phyloP scores from a whole-genome alignment of 2,888 invertebrate species.

The Cinara cedri region DNA sequence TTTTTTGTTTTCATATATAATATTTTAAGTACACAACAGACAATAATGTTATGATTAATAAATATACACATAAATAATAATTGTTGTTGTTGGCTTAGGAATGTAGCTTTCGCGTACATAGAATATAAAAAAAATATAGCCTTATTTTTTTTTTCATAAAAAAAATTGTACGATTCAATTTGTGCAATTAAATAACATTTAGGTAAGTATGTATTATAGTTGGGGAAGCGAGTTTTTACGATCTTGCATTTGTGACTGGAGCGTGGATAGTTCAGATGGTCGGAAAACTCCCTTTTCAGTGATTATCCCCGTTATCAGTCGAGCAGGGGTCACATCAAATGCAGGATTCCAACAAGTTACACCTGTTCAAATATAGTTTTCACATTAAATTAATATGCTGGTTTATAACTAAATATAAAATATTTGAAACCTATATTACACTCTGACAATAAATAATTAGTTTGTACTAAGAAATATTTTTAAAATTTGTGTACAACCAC shows the following conservation, averaged over 20 bases:
- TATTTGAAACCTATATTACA: conserved; percentile 16
- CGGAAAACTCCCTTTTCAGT: conserved; percentile 89
- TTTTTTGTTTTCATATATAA: conserved; percentile 33
- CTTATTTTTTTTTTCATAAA: conserved; percentile 7
- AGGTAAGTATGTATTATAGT: conserved; percentile 44
- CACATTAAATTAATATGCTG: background rate
- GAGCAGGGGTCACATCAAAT: conserved; percentile 95
- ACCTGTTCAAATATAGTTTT: conserved; percentile 65
- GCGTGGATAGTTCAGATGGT: conserved; percentile 66
- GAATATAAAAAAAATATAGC: conserved; percentile 44
- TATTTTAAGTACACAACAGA: conserved; percentile 26
- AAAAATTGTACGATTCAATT: conserved; percentile 34
- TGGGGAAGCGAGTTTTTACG: conserved; percentile 43
- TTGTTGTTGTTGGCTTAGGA: conserved; percentile 38
- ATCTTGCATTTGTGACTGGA: conserved; percentile 37
- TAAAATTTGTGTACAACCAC: no score
- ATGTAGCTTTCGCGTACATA: conserved; percentile 39
- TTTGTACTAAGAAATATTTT: no score
- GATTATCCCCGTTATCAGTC: conserved; percentile 89
- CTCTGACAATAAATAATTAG: background rate
- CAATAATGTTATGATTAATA: conserved; percentile 37
- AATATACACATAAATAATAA: conserved; percentile 41
- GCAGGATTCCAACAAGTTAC: conserved; percentile 98
- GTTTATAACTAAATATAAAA: conserved; percentile 1
- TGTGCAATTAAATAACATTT: conserved; percentile 28